A percentile compares a stretch with the other conserved stretches of the same genome.
Evolutionary conservation across 2,113 vertebrate genomes (phyloP).

Genomic region (Seriola quinqueradiata): DNA sequence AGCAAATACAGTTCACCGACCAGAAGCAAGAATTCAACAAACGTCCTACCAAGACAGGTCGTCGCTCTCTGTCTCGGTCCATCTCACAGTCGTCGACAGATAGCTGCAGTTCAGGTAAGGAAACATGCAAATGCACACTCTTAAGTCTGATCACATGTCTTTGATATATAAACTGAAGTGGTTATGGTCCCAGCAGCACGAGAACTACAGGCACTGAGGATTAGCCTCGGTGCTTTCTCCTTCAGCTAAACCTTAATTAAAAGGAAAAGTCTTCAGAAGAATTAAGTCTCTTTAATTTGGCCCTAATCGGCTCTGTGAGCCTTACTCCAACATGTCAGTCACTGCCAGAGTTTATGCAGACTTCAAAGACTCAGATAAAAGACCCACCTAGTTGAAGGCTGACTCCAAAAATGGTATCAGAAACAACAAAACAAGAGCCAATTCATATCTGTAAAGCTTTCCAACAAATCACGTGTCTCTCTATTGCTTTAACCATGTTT

Average conservation of each 20-base stretch:
- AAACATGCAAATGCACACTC: constrained; percentile 26
- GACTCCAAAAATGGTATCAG: constrained; percentile 2
- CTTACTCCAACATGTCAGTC: constrained; percentile 54
- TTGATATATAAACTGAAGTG: constrained; percentile 34
- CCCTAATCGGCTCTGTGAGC: constrained; percentile 50
- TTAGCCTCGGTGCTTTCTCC: constrained; percentile 37
- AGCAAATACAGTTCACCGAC: constrained; percentile 92
- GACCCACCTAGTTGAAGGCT: constrained; percentile 12
- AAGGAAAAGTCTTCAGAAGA: constrained; percentile 54
- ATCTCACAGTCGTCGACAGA: constrained; percentile 93
- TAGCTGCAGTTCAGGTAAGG: constrained; percentile 91
- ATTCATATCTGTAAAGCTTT: background rate
- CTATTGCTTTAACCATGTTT: background rate
- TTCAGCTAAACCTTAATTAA: constrained; percentile 55
- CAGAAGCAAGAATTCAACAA: constrained; percentile 95
- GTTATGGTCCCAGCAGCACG: constrained; percentile 42
- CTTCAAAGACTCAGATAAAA: constrained; percentile 58
- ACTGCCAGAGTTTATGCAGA: constrained; percentile 26
- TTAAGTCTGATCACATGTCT: constrained; percentile 54
- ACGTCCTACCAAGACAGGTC: constrained; percentile 88
- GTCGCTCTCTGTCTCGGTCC: constrained; percentile 90
- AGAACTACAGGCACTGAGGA: constrained; percentile 39
- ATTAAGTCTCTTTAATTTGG: constrained; percentile 56
- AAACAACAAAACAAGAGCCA: constrained; percentile 13
- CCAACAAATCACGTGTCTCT: constrained; percentile 3